phyloP scores from a whole-genome alignment of 2,113 vertebrate genomes.

The Percina caprodes region DNA sequence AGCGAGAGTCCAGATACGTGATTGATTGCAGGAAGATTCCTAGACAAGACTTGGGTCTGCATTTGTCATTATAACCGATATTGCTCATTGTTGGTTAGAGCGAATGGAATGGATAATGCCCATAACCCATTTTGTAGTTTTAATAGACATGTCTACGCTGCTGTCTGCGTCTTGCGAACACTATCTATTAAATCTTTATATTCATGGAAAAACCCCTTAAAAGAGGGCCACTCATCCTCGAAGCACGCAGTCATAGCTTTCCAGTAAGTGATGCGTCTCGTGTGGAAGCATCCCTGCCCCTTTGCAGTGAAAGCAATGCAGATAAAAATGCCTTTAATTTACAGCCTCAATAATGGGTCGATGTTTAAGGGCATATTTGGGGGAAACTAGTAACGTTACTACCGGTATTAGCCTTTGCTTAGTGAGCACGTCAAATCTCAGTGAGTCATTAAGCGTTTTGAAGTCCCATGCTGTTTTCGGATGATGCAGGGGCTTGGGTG shows the following conservation, averaged over 20 bases:
- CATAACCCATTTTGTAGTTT: background rate
- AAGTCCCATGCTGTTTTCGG: constrained; percentile 53
- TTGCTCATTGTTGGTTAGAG: background rate
- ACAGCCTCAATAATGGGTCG: background rate
- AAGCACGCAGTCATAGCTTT: constrained; percentile 57
- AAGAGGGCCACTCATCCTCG: constrained; percentile 51
- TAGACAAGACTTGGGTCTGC: constrained; percentile 56
- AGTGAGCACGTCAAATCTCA: constrained; percentile 56
- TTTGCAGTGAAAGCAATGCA: constrained; percentile 46
- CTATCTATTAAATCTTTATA: background rate
- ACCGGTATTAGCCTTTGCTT: background rate
- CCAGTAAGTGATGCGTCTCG: constrained; percentile 69
- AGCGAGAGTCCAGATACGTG: constrained; percentile 17
- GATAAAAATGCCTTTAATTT: constrained; percentile 8
- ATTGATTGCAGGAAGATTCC: constrained; percentile 46
- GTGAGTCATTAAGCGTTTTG: constrained; percentile 55
- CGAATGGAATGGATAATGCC: background rate
- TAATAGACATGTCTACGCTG: background rate
- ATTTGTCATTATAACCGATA: constrained; percentile 46
- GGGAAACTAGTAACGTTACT: background rate
- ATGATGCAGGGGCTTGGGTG: constrained; percentile 67
- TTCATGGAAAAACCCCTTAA: background rate
- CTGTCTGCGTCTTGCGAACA: background rate
- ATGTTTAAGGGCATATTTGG: background rate
- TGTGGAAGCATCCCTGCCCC: constrained; percentile 49